phyloP scores from a whole-genome alignment of 2,797 vertebrate species.

The Hipposideros larvatus region DNA sequence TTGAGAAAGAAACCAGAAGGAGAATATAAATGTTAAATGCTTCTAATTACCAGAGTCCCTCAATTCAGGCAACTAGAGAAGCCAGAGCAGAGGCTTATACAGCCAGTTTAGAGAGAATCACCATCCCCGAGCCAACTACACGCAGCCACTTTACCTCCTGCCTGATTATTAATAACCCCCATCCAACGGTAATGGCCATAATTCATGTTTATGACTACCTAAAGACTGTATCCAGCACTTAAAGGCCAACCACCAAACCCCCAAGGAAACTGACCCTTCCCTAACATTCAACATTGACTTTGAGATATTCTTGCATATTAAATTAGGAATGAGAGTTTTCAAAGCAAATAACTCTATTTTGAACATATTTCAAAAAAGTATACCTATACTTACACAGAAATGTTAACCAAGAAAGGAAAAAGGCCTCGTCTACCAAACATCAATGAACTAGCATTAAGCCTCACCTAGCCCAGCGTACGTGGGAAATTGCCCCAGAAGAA shows the following conservation, averaged over 20 bases:
- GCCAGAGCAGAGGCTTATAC: background rate
- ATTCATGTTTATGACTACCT: background rate
- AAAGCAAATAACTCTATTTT: conserved; percentile 29
- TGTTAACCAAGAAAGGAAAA: conserved; percentile 29
- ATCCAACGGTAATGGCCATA: background rate
- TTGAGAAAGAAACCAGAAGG: background rate
- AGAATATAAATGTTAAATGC: conserved; percentile 37
- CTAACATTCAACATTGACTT: background rate
- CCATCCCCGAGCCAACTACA: background rate
- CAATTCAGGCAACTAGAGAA: background rate
- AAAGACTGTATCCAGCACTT: background rate
- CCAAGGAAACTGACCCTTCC: background rate
- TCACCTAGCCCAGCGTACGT: background rate
- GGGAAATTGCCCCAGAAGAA: conserved; percentile 26
- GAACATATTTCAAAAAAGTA: conserved; percentile 44
- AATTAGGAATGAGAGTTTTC: conserved; percentile 21
- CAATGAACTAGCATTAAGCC: background rate
- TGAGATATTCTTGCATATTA: background rate
- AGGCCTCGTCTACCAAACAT: background rate
- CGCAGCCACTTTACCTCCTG: background rate
- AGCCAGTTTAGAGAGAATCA: background rate
- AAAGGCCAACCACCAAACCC: background rate
- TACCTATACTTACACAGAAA: background rate
- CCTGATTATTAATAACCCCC: background rate
- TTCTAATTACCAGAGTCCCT: conserved; percentile 30